Conservation (phyloP, 2,113 vertebrate species). For the Pogonocichla stellata region DNA sequence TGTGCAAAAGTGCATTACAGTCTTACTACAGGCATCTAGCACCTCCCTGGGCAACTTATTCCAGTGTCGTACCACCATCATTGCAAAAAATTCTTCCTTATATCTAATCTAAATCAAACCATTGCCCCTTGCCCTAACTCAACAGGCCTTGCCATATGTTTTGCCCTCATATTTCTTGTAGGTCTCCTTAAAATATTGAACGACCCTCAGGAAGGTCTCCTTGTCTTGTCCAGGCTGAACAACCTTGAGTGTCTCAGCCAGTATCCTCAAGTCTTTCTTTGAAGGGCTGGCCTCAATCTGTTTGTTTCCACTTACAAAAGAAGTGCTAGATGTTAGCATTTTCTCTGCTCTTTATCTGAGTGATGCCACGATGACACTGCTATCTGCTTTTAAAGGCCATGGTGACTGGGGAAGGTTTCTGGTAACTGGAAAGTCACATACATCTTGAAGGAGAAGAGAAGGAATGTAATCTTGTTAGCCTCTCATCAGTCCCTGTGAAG, state of each 20-base stretch:
- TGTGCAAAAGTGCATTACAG: neutral
- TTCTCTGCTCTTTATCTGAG: neutral
- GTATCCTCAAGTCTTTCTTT: neutral
- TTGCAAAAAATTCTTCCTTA: neutral
- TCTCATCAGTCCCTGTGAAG: neutral
- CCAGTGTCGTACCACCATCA: no score
- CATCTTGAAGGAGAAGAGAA: neutral
- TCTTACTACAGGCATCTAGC: neutral
- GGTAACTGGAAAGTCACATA: neutral
- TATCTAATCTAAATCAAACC: neutral
- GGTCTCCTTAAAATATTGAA: neutral
- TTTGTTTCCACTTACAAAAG: neutral
- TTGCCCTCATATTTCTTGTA: neutral
- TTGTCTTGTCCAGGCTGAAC: neutral
- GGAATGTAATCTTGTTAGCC: neutral
- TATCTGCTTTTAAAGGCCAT: neutral
- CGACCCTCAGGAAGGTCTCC: neutral
- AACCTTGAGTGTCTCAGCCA: neutral
- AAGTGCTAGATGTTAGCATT: neutral
- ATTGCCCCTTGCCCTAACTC: accelerated
- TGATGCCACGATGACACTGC: neutral
- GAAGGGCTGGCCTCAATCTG: neutral
- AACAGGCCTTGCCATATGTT: neutral
- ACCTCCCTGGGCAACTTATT: neutral
- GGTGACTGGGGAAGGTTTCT: neutral